Conservation (phyloP, 2,888 invertebrate genomes). For the Gisinianus flammeolus region DNA sequence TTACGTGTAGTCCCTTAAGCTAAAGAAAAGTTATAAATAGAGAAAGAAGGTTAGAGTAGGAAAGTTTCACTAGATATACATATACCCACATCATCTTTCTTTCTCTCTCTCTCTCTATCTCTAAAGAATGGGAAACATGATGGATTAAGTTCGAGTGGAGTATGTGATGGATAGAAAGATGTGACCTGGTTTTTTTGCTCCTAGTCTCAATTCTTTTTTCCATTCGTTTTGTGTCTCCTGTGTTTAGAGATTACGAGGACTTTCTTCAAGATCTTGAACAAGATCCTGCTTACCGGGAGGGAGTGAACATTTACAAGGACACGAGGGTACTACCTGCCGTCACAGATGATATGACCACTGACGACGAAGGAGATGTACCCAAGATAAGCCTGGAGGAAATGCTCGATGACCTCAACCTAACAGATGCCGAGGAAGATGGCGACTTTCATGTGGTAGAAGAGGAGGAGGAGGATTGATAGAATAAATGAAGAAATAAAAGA, state of each 20-base stretch:
- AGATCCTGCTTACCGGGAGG: constrained; percentile 84
- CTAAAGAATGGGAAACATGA: constrained; percentile 18
- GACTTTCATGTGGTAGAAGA: too few species aligned
- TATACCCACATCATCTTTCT: too few species aligned
- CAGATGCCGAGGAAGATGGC: constrained; percentile 66
- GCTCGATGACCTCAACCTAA: constrained; percentile 86
- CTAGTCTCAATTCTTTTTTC: constrained; percentile 13
- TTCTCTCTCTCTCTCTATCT: too few species aligned
- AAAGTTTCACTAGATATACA: constrained; percentile 14
- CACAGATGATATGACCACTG: constrained; percentile 66
- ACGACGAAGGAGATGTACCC: constrained; percentile 67
- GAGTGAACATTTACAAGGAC: constrained; percentile 87
- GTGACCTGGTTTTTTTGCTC: constrained; percentile 23
- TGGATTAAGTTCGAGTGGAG: constrained; percentile 26
- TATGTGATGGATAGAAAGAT: constrained; percentile 21
- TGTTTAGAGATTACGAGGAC: constrained; percentile 84
- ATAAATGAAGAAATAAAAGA: neutral
- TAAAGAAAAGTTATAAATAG: neutral
- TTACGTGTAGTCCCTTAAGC: constrained; percentile 12
- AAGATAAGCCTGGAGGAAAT: constrained; percentile 87
- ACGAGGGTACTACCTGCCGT: constrained; percentile 61
- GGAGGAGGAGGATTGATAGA: neutral
- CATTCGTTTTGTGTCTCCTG: constrained; percentile 29
- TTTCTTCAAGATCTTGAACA: constrained; percentile 98
- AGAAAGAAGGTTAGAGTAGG: neutral